Evolutionary conservation across 2,797 vertebrate genomes (phyloP).

Genomic region (Malurus leucopterus): DNA sequence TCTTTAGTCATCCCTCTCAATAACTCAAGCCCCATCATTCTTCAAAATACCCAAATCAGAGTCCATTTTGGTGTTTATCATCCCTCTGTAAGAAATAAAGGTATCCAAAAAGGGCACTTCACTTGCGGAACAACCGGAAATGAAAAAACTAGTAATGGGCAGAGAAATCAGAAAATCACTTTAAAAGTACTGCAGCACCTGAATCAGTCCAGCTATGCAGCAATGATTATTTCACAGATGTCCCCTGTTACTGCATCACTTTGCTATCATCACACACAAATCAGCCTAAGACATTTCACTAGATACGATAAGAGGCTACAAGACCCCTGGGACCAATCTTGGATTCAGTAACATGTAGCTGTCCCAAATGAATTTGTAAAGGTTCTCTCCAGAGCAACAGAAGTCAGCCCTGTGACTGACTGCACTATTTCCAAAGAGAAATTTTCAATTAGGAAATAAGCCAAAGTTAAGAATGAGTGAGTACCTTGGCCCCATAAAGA

Average conservation of each 20-base stretch:
- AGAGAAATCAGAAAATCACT: neutral
- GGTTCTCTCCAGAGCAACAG: neutral
- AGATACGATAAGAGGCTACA: neutral
- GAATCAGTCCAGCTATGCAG: neutral
- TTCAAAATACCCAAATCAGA: neutral
- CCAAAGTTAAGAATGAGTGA: neutral
- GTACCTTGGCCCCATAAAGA: slow-evolving; percentile 92
- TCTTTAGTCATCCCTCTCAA: neutral
- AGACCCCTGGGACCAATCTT: neutral
- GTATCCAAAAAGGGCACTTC: neutral
- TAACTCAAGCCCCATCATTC: neutral
- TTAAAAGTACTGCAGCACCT: neutral
- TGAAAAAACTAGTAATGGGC: neutral
- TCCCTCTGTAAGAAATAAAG: neutral
- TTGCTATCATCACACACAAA: neutral
- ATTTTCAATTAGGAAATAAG: neutral
- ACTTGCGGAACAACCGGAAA: neutral
- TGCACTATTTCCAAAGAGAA: neutral
- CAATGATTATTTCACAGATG: neutral
- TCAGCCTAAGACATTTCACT: neutral
- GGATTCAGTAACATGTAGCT: neutral
- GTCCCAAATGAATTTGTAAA: neutral
- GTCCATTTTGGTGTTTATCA: neutral
- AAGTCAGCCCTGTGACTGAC: neutral
- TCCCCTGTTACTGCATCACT: neutral